Percentiles rank a stretch among this genome's conserved stretches.
phyloP scores from a whole-genome alignment of 1,140 invertebrate genomes.

The Aphaenogaster rudis region DNA sequence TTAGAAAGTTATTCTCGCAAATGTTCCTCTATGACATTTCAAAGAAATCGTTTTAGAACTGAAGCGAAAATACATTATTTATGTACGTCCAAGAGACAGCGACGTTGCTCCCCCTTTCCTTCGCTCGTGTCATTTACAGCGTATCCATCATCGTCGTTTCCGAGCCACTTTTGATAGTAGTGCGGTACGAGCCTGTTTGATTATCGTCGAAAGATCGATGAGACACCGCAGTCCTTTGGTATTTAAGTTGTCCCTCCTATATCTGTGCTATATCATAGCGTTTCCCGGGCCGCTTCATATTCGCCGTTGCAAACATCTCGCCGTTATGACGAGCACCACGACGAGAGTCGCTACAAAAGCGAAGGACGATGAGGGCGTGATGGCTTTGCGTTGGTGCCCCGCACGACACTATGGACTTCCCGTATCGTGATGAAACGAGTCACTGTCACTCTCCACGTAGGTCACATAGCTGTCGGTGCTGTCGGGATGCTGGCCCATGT shows the following conservation, averaged over 20 bases:
- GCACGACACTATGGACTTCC: constrained; percentile 88
- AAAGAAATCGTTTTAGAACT: constrained; percentile 15
- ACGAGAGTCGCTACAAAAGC: constrained; percentile 70
- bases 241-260: background rate
- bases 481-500: constrained; percentile 91
- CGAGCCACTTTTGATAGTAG: background rate
- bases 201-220: constrained; percentile 42
- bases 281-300: background rate
- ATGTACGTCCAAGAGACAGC: constrained; percentile 3
- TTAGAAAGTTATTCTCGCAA: background rate
- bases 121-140: background rate
- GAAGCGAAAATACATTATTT: constrained; percentile 4
- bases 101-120: background rate
- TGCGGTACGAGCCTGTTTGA: background rate
- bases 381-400: constrained; percentile 64
- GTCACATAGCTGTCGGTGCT: constrained; percentile 96
- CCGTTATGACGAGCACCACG: constrained; percentile 35
- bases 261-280: background rate
- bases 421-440: constrained; percentile 88
- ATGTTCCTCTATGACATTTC: background rate
- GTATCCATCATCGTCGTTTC: background rate
- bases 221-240: constrained; percentile 32
- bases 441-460: constrained; percentile 94
- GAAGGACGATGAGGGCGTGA: constrained; percentile 42
- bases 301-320: constrained; percentile 54